Evolutionary conservation across 2,797 vertebrate genomes (phyloP), one percentile per base, ranked within the genome.

Genomic region (Notolepis coatsorum): DNA sequence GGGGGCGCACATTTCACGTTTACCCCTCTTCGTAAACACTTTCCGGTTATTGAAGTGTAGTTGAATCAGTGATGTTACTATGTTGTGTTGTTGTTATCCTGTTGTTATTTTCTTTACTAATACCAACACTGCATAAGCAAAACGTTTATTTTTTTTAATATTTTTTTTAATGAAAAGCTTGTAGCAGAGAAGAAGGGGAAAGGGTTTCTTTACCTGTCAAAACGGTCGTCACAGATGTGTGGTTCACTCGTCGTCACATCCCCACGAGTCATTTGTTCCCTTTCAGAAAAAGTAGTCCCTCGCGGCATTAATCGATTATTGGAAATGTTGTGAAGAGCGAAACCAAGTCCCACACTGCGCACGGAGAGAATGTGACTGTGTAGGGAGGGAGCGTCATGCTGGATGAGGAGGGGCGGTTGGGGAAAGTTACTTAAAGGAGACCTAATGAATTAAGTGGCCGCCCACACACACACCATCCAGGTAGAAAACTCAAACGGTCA

Each of bases 361-460:
- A 62, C 59, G 63, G 60, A 56, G 61, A 55, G 79, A 71, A 48
- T 65, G 66, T 46, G 73, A n/a, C n/a, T 18, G 61, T 51, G 72
- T 1, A 43, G 1, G 47, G 15, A 78, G 62, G 28, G 65, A 75
- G 80, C 81, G 81, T 82, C 79, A 81, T 67, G 74, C 39, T 70
- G 39, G 48, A 37, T 68, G 81, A 86, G 87, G 88, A 86, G 86
- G 85, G 69, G 84, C 71, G 3, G 74, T 25, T 37, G 43, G 58
- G 50, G 79, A 60, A 62, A 63, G 65, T 17, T 61, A 61, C 73
- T 79, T 82, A 81, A 82, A 76, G 80, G 65, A 68, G 77, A 80
- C 64, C 68, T 67, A 61, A 84, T 76, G 68, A 54, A 69, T 15
- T 7, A 41, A 60, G 43, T 45, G 53, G 15, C 30, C 6, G 28